phyloP scores from a whole-genome alignment of 2,113 vertebrate species.

The Parus major region DNA sequence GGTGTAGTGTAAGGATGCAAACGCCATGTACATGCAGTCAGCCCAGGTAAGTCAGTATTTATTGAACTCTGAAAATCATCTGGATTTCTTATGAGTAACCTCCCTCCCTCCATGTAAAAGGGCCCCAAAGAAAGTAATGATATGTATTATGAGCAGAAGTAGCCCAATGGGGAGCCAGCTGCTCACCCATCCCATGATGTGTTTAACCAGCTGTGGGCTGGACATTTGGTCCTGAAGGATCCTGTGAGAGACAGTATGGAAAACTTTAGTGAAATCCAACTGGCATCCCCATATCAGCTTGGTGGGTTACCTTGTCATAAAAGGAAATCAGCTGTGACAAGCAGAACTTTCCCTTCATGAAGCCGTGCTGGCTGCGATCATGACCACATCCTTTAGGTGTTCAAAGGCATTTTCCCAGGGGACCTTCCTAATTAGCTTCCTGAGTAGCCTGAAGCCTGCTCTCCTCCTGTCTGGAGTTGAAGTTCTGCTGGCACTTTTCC shows the following conservation, averaged over 20 bases:
- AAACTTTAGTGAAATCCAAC: not conserved
- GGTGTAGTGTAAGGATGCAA: not conserved
- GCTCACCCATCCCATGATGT: not conserved
- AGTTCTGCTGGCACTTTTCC: not conserved
- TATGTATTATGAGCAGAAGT: not conserved
- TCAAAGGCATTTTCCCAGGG: not conserved
- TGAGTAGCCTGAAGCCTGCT: not conserved
- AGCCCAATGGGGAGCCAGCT: not conserved
- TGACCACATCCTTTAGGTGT: not conserved
- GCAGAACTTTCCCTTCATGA: not conserved
- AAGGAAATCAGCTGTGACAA: not conserved
- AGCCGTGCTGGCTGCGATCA: rapidly evolving
- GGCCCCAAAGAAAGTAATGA: not conserved
- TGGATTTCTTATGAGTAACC: not conserved
- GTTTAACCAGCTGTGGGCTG: not conserved
- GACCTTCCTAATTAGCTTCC: not conserved
- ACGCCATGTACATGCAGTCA: not conserved
- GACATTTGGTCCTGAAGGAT: not conserved
- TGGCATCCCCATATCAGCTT: not conserved
- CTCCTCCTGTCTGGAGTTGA: not conserved
- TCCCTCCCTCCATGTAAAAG: not conserved
- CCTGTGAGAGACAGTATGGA: not conserved
- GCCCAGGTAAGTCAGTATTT: not conserved
- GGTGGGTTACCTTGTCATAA: not conserved
- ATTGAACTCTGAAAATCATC: not conserved